phyloP scores from a whole-genome alignment of 2,113 vertebrate species.

The Perca schrenkii region DNA sequence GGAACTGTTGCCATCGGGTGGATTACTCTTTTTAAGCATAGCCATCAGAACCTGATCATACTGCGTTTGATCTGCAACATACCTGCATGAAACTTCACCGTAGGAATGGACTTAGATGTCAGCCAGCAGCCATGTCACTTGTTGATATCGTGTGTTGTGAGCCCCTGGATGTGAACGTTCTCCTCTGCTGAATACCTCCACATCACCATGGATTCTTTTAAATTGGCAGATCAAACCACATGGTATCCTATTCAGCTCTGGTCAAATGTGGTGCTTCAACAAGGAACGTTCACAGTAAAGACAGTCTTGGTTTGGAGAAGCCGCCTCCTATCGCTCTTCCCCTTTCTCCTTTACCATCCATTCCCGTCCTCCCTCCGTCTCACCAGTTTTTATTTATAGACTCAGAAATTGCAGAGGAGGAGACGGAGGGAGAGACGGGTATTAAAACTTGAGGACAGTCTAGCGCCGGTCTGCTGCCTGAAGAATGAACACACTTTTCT shows the following conservation, averaged over 20 bases:
- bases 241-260: conserved; percentile 14
- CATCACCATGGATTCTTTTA: conserved; percentile 3
- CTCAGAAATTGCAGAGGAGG: conserved; percentile 58
- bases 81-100: conserved; percentile 57
- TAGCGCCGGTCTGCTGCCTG: conserved; percentile 23
- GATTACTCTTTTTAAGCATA: conserved; percentile 20
- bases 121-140: conserved; percentile 34
- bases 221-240: conserved; percentile 20
- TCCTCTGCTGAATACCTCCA: conserved; percentile 36
- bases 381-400: conserved; percentile 76
- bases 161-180: conserved; percentile 41
- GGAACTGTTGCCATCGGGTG: conserved; percentile 1
- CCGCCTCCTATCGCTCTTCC: conserved; percentile 6
- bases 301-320: conserved; percentile 1
- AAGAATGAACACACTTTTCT: conserved; percentile 15
- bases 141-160: conserved; percentile 18
- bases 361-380: conserved; percentile 50
- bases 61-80: conserved; percentile 40
- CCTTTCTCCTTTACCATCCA: neutral
- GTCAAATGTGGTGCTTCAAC: neutral
- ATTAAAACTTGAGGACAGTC: conserved; percentile 32
- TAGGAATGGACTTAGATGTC: conserved; percentile 2
- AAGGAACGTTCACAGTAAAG: neutral
- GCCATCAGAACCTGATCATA: conserved; percentile 41
- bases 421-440: conserved; percentile 41